Conservation (phyloP, 2,797 vertebrate species). For the Gymnoscopelus microlampas region DNA sequence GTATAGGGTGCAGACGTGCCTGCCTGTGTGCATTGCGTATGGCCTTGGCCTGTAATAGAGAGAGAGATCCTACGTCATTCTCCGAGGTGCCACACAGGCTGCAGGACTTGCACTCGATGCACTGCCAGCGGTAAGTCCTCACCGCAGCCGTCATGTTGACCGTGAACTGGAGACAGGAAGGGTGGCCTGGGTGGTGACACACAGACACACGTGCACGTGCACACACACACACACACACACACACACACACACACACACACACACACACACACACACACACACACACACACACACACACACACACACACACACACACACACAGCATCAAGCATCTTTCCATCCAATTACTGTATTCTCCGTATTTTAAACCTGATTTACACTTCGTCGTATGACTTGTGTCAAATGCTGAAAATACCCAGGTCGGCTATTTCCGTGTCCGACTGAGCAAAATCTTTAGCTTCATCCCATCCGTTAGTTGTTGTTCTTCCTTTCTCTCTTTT, state of each 20-base stretch:
- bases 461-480: too few relatives aligned
- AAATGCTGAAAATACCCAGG: too few relatives aligned
- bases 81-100: slow-evolving; percentile 95
- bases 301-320: slow-evolving; percentile 7
- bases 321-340: too few relatives aligned
- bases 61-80: slow-evolving; percentile 87
- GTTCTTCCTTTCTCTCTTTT: too few relatives aligned
- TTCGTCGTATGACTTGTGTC: too few relatives aligned
- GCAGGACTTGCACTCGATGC: slow-evolving; percentile 97
- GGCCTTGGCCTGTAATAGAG: slow-evolving; percentile 33
- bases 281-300: slow-evolving; percentile 3
- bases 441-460: too few relatives aligned
- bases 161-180: slow-evolving; percentile 95
- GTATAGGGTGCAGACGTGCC: slow-evolving; percentile 39
- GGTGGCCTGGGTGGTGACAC: slow-evolving; percentile 86
- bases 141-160: slow-evolving; percentile 96
- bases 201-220: slow-evolving; percentile 42
- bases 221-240: slow-evolving; percentile 57
- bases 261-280: not conserved
- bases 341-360: slow-evolving; percentile 39
- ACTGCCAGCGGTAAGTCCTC: slow-evolving; percentile 96
- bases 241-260: slow-evolving; percentile 28
- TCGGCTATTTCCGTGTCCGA: too few relatives aligned
- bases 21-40: slow-evolving; percentile 47
- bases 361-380: slow-evolving; percentile 6